Base-by-base conservation (phyloP, 2,888 invertebrate genomes). In the Drosophila percnosoma region DNA sequence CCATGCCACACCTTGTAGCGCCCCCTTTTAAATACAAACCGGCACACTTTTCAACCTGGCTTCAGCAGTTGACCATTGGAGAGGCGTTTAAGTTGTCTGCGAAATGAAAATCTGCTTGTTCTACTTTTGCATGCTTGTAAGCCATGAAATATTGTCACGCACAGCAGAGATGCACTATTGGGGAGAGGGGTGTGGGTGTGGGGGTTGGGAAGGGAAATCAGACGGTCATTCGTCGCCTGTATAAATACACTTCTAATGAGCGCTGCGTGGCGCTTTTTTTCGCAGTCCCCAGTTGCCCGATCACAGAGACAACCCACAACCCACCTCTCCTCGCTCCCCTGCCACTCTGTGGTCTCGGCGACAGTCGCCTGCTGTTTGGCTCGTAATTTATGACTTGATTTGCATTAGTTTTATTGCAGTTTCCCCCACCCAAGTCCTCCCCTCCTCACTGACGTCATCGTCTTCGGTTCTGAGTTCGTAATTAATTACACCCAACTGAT, bases 121-220 rank as follows among this genome's bases (percentile, higher is more conserved):
- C 24, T 27, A 49, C 51, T 51, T 51, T 29, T 29, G 8, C 13
- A 15, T 15, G 64, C 53, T 63, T 42, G 29, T 69, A 74, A 68
- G 75, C 87, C 82, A 72, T 75, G 74, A 83, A 87, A 78, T 83
- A 83, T 87, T 87, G 82, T 83, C 88, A 80, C 78, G 87, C 83
- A 83, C 78, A 61, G 70, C 42, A 31, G 49, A 74, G 67, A 59
- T 66, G 49, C 49, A 51, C 49, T 48, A 62, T 64, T 60, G 34
- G 13, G 34, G 13, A 34, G 13, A 13, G 34, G 13, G 13, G 27
- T 33, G 33, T 18, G 49, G 45, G 48, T 24, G 11, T 5, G 2
- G 7, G 21, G 1, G 11, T 10, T 5, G 18, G 29, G 29, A 31
- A 6, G 53, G 29, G n/a, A 48, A 42, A 61, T 52, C 75, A 68